phyloP scores from a whole-genome alignment of 1,140 invertebrate genomes.

The Pararge aegeria region DNA sequence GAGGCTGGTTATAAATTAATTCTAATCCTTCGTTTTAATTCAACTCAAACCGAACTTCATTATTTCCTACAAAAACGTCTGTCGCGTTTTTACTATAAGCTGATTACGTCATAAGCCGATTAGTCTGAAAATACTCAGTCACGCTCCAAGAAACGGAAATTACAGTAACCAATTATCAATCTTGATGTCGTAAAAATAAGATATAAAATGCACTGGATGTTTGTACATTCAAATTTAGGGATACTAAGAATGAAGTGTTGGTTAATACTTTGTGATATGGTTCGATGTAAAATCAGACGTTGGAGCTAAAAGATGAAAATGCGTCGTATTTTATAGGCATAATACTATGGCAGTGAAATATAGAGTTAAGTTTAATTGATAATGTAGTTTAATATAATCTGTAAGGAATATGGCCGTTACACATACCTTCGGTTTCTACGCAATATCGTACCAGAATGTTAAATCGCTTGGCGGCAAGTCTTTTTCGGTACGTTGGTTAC shows the following conservation, averaged over 20 bases:
- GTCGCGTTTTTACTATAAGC: constrained; percentile 12
- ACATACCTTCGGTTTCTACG: no score
- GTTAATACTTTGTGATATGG: constrained; percentile 6
- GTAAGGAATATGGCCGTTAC: no score
- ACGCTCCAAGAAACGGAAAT: constrained; percentile 6
- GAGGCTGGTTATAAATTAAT: no score
- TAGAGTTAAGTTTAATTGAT: no score
- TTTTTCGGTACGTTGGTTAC: no score
- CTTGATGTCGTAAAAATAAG: background rate
- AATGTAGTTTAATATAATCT: no score
- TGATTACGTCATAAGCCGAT: constrained; percentile 12
- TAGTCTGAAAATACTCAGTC: constrained; percentile 11
- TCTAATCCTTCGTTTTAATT: constrained; percentile 4
- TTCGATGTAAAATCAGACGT: constrained; percentile 2
- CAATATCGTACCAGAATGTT: no score
- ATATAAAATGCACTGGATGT: background rate
- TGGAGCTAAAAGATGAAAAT: background rate
- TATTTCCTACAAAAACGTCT: constrained; percentile 10
- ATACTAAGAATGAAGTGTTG: constrained; percentile 3
- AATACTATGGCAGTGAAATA: no score
- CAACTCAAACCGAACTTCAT: constrained; percentile 6
- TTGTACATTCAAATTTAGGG: background rate
- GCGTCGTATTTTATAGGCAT: no score
- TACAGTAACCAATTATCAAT: background rate
- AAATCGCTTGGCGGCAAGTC: no score